Percentiles rank a stretch among this genome's conserved stretches.
Evolutionary conservation across 2,797 vertebrate species (phyloP).

Genomic region (Microhierax caerulescens): DNA sequence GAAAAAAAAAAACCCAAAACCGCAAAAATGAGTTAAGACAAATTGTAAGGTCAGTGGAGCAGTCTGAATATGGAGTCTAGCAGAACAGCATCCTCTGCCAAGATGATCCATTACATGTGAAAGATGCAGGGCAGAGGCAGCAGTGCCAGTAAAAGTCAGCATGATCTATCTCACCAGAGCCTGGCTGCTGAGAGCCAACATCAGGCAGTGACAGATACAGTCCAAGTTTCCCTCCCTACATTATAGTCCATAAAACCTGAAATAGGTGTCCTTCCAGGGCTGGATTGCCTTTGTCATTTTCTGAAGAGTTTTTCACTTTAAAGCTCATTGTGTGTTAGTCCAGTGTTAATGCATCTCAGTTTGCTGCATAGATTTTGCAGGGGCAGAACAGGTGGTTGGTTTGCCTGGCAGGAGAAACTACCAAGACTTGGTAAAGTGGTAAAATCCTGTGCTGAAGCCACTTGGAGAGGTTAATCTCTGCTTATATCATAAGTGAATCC

Average conservation of each 20-base stretch:
- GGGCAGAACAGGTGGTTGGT: neutral
- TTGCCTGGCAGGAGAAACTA: neutral
- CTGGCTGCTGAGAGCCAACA: neutral
- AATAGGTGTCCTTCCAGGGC: neutral
- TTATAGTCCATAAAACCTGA: neutral
- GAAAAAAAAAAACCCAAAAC: too few species aligned
- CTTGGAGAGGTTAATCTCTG: neutral
- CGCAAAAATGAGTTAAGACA: neutral
- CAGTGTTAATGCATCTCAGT: neutral
- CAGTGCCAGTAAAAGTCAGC: neutral
- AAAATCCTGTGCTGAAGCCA: neutral
- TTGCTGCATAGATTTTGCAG: fast-evolving
- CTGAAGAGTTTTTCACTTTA: neutral
- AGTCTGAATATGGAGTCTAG: neutral
- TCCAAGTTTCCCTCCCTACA: neutral
- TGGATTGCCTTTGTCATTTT: neutral
- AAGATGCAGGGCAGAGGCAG: neutral
- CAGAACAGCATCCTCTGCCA: neutral
- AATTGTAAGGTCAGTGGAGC: neutral
- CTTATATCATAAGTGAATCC: neutral
- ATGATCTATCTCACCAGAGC: neutral
- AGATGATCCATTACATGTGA: neutral
- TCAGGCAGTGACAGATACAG: neutral
- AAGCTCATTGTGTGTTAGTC: neutral
- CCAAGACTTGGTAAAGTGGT: neutral